Conservation (phyloP, 2,113 vertebrate genomes). For the Haplotaxodon microlepis region DNA sequence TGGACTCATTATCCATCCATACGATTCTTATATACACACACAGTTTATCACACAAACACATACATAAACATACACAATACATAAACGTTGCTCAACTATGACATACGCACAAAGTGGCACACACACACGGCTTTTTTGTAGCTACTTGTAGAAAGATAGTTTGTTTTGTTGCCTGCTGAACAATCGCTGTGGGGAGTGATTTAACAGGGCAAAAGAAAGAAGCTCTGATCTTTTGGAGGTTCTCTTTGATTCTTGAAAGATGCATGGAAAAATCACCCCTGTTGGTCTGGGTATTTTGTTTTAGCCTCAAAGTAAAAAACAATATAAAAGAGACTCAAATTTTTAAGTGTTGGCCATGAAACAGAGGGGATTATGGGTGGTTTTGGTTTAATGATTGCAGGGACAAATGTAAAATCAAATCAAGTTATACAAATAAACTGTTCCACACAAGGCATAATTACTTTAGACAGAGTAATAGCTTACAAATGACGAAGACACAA, state of each 20-base stretch:
- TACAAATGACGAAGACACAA: neutral
- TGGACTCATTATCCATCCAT: neutral
- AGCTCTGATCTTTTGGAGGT: constrained; percentile 39
- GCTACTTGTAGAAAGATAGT: neutral
- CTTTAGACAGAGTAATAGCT: neutral
- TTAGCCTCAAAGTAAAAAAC: constrained; percentile 42
- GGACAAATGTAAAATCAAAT: constrained; percentile 33
- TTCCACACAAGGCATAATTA: neutral
- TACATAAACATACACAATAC: neutral
- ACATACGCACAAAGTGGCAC: neutral
- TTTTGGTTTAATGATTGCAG: constrained; percentile 9
- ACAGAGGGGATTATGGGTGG: constrained; percentile 8
- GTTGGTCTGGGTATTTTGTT: constrained; percentile 30
- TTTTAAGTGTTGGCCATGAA: constrained; percentile 16
- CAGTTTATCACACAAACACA: neutral
- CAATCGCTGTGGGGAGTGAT: constrained; percentile 16
- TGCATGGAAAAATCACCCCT: neutral
- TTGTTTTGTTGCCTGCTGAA: constrained; percentile 20
- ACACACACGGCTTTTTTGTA: neutral
- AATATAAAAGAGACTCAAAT: constrained; percentile 17
- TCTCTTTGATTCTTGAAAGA: constrained; percentile 40
- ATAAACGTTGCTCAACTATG: neutral
- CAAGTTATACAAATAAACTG: constrained; percentile 23
- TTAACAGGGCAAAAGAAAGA: constrained; percentile 35
- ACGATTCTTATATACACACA: neutral